Percentiles rank a stretch among this genome's conserved stretches.
Evolutionary conservation across 2,888 invertebrate genomes (phyloP).

Genomic region (Conistra vaccinii): DNA sequence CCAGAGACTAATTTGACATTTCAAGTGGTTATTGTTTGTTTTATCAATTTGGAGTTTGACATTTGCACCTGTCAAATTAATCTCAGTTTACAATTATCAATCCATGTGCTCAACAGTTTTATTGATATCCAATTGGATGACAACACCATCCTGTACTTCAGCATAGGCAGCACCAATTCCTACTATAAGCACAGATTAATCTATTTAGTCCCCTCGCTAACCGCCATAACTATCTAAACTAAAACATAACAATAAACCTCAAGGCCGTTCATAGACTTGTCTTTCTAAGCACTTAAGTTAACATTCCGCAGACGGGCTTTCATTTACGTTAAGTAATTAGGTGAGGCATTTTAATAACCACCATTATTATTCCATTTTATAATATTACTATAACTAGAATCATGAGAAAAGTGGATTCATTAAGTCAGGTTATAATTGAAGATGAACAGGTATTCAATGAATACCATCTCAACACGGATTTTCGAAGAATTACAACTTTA

Average conservation of each 20-base stretch:
- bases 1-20: no score
- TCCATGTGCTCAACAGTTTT: not conserved
- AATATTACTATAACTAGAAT: slow-evolving; percentile 6
- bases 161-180: not conserved
- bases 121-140: not conserved
- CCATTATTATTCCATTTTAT: slow-evolving; percentile 26
- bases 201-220: slow-evolving; percentile 19
- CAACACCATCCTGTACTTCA: not conserved
- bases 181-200: not conserved
- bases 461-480: slow-evolving; percentile 17
- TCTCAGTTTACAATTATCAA: no score
- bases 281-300: slow-evolving; percentile 3
- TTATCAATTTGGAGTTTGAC: no score
- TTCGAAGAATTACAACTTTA: slow-evolving; percentile 19
- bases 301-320: slow-evolving; percentile 27
- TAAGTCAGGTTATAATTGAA: slow-evolving; percentile 25
- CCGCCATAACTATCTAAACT: not conserved
- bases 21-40: no score
- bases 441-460: slow-evolving; percentile 19
- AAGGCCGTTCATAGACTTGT: slow-evolving; percentile 31
- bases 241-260: slow-evolving; percentile 9
- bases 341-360: slow-evolving; percentile 18
- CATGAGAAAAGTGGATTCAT: slow-evolving; percentile 20
- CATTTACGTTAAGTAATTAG: slow-evolving; percentile 38
- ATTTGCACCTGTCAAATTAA: no score